Conservation (phyloP, 2,113 vertebrate species). For the Tachysurus fulvidraco region DNA sequence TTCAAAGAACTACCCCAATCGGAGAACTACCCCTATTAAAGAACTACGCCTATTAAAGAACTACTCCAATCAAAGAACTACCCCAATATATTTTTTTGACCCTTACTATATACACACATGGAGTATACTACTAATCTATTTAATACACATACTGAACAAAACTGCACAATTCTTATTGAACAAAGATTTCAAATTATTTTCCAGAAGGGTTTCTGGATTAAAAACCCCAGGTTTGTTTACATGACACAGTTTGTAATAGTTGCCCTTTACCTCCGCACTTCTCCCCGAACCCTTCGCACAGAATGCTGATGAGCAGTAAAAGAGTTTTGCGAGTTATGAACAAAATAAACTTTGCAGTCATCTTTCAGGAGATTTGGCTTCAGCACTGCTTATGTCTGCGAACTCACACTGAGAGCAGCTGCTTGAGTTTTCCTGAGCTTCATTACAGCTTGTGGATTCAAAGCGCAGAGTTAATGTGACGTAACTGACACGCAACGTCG, state of each 20-base stretch:
- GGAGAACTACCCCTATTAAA: no score
- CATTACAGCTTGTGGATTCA: background rate
- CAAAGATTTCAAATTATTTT: background rate
- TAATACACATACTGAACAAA: no score
- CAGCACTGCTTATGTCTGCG: background rate
- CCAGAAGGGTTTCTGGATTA: background rate
- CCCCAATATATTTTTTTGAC: no score
- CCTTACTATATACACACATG: no score
- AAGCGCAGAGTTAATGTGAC: background rate
- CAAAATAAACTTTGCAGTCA: conserved; percentile 35
- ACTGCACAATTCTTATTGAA: background rate
- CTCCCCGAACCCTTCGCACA: conserved; percentile 13
- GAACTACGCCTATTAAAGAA: no score
- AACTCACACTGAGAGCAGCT: background rate
- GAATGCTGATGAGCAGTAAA: conserved; percentile 46
- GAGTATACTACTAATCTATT: no score
- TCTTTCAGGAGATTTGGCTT: conserved; percentile 30
- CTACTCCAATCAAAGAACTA: no score
- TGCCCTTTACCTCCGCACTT: background rate
- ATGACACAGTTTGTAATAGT: conserved; percentile 23
- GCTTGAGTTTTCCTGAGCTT: background rate
- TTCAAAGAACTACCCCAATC: no score
- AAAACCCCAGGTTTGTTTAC: background rate
- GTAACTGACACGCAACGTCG: background rate
- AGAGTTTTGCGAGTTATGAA: conserved; percentile 36